Base-by-base conservation (phyloP, 1,140 invertebrate species). In the Drosophila cardini region DNA sequence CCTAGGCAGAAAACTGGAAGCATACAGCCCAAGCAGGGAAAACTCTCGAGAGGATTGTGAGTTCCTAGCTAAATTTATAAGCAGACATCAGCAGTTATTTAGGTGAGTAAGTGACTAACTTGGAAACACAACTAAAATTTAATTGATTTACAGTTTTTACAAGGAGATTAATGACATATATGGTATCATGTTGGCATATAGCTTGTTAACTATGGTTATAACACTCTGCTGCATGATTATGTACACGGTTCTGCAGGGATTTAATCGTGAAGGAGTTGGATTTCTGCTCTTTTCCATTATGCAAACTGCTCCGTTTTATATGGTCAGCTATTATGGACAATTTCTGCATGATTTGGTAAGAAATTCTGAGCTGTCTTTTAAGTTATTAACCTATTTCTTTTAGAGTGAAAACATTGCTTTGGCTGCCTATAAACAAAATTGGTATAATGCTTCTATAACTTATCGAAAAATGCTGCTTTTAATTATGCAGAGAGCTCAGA, bases 301-400 rank as follows among this genome's bases (percentile, higher is more conserved):
- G n/a, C 7, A 48, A 10, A 40, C 73, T 0, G 64, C 69, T 2
- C 81, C 85, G 53, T 85, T 85, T 10, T 85, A 78, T 40, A 64
- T 78, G 65, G 70, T 85, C 21, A 75, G 78, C 11, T 52, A 63
- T 50, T 75, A 80, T 46, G 82, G 82, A 0, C 82, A 85, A 48
- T 52, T 50, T 6, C 9, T 85, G 7, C 78, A 68, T 9, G 78
- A 81, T 50, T 50, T 38, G 21, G 77, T 85, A 52, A 18, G 32
- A 40, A 30, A 13, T 4, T 7, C 1, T 1, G 5, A 11, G 30
- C 45, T 16, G 11, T 1, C 36, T 1, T 60, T 32, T 15, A 38
- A 15, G 0, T 7, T 55, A 50, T 62, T 52, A 11, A 6, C 1
- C 13, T 13, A 43, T 15, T 10, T 10, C 2, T 45, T 32, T 13